Percentiles rank a stretch among this genome's conserved stretches.
These are phyloP conservation scores for Sinella curviseta DNA, from an alignment of 1,140 invertebrate genomes.

Conservation along the genomic window DNA sequence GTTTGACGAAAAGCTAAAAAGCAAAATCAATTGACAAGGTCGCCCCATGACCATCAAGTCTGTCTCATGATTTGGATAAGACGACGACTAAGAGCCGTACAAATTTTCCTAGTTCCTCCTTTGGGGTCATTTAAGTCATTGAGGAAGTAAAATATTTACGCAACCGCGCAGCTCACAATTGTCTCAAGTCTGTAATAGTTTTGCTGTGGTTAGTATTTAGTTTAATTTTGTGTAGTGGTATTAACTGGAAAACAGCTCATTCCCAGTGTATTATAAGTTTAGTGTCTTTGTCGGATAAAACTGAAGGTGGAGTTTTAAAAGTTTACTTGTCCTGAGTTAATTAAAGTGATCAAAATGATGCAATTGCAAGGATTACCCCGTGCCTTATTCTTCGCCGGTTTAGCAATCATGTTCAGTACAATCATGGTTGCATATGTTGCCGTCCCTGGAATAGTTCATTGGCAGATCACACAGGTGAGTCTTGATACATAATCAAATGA, in stretches of 20 bases:
- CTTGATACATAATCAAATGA: background rate
- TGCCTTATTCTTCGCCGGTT: constrained; percentile 15
- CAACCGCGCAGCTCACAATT: too few relatives aligned
- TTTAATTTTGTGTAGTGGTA: too few relatives aligned
- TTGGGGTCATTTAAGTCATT: too few relatives aligned
- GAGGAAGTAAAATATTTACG: too few relatives aligned
- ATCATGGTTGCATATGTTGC: background rate
- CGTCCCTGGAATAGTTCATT: constrained; percentile 15
- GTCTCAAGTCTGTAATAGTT: too few relatives aligned
- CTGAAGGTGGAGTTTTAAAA: background rate
- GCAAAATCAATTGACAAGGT: too few relatives aligned
- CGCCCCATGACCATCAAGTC: background rate
- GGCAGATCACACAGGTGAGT: constrained; percentile 21
- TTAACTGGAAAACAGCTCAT: too few relatives aligned
- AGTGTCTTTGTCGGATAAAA: background rate
- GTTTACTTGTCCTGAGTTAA: background rate
- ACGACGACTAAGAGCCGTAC: too few relatives aligned
- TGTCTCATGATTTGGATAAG: too few relatives aligned
- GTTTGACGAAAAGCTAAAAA: background rate
- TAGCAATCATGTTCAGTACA: constrained; percentile 1
- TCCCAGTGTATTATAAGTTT: too few relatives aligned
- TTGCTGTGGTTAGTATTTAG: too few relatives aligned
- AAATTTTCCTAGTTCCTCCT: too few relatives aligned
- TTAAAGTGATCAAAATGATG: background rate
- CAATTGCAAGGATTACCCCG: constrained; percentile 4